Evolutionary conservation across 2,113 vertebrate species (phyloP).

Genomic region (Synodontis membranacea): DNA sequence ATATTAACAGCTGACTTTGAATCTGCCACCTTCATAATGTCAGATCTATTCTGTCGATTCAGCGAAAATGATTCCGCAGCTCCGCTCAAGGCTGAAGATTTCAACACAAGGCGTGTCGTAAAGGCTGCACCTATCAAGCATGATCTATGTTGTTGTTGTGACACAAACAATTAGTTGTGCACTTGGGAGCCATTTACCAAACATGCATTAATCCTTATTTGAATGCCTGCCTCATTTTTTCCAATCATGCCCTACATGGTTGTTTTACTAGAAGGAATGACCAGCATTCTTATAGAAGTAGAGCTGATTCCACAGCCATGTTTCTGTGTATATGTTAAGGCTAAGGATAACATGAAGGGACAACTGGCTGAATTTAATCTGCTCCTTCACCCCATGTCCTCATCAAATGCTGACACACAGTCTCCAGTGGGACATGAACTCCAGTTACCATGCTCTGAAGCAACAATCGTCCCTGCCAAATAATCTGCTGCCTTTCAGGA

Average conservation of each 20-base stretch:
- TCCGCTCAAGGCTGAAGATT: neutral
- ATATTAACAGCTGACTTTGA: neutral
- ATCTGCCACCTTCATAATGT: neutral
- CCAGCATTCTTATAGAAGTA: neutral
- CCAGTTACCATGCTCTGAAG: constrained; percentile 1
- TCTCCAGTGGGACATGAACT: constrained; percentile 39
- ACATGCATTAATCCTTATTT: neutral
- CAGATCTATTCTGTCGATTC: neutral
- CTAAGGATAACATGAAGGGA: constrained; percentile 3
- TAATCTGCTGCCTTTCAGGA: constrained; percentile 24
- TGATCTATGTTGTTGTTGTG: neutral
- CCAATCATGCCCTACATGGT: neutral
- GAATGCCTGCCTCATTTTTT: neutral
- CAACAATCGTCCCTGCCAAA: constrained; percentile 36
- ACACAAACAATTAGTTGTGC: neutral
- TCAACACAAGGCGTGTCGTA: neutral
- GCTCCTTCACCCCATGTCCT: constrained; percentile 44
- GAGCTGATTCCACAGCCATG: neutral
- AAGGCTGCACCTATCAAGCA: neutral
- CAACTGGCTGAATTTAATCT: neutral
- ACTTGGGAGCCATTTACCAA: neutral
- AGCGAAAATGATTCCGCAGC: neutral
- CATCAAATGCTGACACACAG: constrained; percentile 25
- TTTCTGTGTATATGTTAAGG: constrained; percentile 5
- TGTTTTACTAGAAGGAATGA: neutral